A percentile compares a stretch with the other conserved stretches of the same genome.
These are phyloP conservation scores for Buceros bicornis DNA, from an alignment of 2,797 vertebrate genomes.

Conservation along the genomic window DNA sequence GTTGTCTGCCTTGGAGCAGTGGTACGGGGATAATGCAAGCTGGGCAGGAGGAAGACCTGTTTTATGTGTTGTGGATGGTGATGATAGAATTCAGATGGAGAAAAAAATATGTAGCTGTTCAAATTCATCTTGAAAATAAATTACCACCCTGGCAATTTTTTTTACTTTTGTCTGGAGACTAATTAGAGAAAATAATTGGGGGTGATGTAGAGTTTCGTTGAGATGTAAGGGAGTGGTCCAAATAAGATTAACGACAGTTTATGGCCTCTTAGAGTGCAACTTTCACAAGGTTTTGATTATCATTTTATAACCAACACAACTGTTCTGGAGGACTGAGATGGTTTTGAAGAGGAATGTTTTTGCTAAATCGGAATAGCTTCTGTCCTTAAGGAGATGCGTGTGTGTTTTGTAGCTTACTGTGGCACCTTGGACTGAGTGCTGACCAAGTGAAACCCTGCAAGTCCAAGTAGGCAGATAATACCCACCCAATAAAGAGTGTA, in stretches of 20 bases:
- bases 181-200: not conserved
- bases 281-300: not conserved
- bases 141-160: not conserved
- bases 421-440: not conserved
- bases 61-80: fast-evolving
- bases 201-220: not conserved
- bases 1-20: not conserved
- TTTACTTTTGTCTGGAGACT: not conserved
- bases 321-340: not conserved
- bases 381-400: not conserved
- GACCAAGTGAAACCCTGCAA: not conserved
- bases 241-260: not conserved
- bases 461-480: not conserved
- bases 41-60: not conserved
- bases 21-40: fast-evolving
- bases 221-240: not conserved
- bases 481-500: not conserved
- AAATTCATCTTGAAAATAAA: not conserved
- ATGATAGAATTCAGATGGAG: not conserved
- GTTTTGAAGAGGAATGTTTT: not conserved
- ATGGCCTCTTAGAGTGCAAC: not conserved
- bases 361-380: not conserved
- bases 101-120: not conserved
- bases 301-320: not conserved
- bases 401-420: not conserved